Evolutionary conservation across 2,888 invertebrate species (phyloP).

Genomic region (Drosophila kuntzei): DNA sequence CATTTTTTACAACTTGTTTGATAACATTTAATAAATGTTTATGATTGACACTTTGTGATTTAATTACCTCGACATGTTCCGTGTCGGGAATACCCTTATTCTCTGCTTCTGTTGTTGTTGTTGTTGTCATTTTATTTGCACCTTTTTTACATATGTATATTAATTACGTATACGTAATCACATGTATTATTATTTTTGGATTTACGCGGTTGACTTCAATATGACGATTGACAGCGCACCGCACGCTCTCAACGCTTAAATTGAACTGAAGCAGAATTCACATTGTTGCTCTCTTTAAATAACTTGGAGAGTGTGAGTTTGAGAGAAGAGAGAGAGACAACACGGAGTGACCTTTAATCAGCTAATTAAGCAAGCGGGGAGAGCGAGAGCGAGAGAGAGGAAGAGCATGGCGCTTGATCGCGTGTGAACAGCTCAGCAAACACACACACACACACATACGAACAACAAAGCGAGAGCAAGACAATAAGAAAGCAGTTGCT

Average conservation of each 20-base stretch:
- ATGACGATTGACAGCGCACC: constrained; percentile 18
- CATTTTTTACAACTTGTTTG: constrained; percentile 8
- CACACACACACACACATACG: neutral
- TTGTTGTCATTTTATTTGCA: constrained; percentile 19
- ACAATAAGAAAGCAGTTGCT: too few relatives aligned
- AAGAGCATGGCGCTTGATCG: neutral
- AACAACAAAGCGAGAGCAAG: neutral
- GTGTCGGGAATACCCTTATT: constrained; percentile 6
- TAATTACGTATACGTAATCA: constrained; percentile 19
- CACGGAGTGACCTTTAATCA: constrained; percentile 60
- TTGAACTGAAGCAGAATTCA: constrained; percentile 58
- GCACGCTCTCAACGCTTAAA: constrained; percentile 37
- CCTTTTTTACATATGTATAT: constrained; percentile 9
- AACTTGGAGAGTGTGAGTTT: neutral
- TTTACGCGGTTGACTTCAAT: neutral
- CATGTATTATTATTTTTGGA: neutral
- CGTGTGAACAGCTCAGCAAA: neutral
- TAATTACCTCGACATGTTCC: constrained; percentile 65
- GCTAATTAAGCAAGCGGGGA: constrained; percentile 10
- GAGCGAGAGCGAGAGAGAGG: neutral
- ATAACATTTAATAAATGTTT: constrained; percentile 37
- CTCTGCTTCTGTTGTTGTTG: constrained; percentile 1
- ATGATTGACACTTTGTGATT: constrained; percentile 18
- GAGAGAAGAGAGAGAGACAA: neutral
- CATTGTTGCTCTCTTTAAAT: constrained; percentile 52